Evolutionary conservation across 2,797 vertebrate genomes (phyloP), one percentile per base, ranked within the genome.

Genomic region (Lagodon rhomboides): DNA sequence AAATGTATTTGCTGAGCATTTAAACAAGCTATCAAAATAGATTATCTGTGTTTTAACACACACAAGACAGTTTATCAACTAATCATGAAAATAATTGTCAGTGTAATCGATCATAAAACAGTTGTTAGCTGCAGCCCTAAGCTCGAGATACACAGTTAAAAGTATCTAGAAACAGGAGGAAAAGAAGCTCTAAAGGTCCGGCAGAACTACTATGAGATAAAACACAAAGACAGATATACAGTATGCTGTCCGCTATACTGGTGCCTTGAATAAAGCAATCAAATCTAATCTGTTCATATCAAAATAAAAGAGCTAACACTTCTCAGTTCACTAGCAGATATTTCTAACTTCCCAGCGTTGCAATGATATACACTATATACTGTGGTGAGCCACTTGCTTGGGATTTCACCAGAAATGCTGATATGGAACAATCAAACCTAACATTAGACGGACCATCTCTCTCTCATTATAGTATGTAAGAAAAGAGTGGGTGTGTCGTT

Each of bases 401-500:
- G 30, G 17, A 58, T 68, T 43, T 64, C 6, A 51, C n/a, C 41
- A 72, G 46, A 83, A 80, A 68, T 51, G 64, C 50, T 75, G 62
- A 80, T 70, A 75, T 3, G 65, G 23, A 17, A 18, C 60, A 56
- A 79, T 65, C 63, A 64, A 82, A 8, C 53, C 62, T 25, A 68
- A 78, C 73, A 71, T 68, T 59, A 79, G 43, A 75, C 50, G 7
- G 30, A 67, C 68, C 23, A 27, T 63, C 56, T 61, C 55, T 62
- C 67, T 78, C 65, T 80, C 62, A 79, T 86, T 82, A 78, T 34
- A 64, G 66, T 43, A 69, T 55, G 54, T 38, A 71, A 83, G 75
- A 70, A 82, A 86, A 58, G 64, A 75, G 87, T 80, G 87, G 85
- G 83, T 58, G 87, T 85, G 80, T 73, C 80, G 58, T 80, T 80